A percentile compares a stretch with the other conserved stretches of the same genome.
Evolutionary conservation across 2,888 invertebrate genomes (phyloP).

Genomic region (Meta bourneti): DNA sequence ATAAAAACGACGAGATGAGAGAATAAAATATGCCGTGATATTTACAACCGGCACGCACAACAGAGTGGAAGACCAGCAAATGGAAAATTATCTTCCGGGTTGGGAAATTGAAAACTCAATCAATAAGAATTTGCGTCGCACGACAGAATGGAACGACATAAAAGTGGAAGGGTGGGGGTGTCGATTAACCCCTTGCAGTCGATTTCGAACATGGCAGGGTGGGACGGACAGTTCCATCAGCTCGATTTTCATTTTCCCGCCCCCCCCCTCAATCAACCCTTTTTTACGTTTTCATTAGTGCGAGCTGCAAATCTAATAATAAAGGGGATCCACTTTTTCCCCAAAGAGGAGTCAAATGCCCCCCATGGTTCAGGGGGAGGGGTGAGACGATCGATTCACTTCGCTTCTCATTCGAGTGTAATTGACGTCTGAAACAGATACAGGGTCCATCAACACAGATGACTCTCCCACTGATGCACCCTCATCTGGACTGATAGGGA

Average conservation of each 20-base stretch:
- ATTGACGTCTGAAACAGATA: conserved; percentile 51
- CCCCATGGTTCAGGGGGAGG: neutral
- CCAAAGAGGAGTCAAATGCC: neutral
- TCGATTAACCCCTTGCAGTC: conserved; percentile 30
- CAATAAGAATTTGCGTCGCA: conserved; percentile 46
- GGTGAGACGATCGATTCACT: neutral
- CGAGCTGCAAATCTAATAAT: conserved; percentile 44
- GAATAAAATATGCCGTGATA: neutral
- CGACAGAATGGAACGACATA: conserved; percentile 24
- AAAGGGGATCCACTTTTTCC: neutral
- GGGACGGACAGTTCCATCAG: conserved; percentile 20
- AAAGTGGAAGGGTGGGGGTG: conserved; percentile 10
- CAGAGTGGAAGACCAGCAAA: neutral
- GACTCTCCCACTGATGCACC: neutral
- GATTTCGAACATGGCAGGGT: conserved; percentile 12
- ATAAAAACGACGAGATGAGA: neutral
- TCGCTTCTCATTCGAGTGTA: conserved; percentile 41
- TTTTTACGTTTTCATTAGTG: conserved; percentile 56
- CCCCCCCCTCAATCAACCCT: conserved; percentile 6
- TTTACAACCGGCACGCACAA: neutral
- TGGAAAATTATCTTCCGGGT: neutral
- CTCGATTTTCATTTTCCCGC: neutral
- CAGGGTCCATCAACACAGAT: conserved; percentile 11
- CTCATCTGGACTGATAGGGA: neutral
- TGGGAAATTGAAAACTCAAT: conserved; percentile 57